These are phyloP conservation scores for Cryptosula pallasiana DNA, from an alignment of 2,888 invertebrate species.

Conservation along the genomic window DNA sequence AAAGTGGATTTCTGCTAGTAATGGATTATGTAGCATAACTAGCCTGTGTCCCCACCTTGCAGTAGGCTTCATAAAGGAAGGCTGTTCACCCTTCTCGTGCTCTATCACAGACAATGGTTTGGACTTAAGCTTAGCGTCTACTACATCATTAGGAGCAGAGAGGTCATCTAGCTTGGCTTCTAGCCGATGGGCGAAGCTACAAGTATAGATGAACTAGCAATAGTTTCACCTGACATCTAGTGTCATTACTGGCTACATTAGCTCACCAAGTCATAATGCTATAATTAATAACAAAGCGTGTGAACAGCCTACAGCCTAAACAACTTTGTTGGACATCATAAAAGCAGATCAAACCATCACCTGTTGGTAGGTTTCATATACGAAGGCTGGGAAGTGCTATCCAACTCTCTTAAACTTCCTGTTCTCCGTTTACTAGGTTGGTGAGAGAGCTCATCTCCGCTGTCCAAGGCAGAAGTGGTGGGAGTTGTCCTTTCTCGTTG, in stretches of 20 bases:
- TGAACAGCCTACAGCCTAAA: no score
- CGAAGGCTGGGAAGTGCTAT: background rate
- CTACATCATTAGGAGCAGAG: background rate
- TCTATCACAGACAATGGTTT: background rate
- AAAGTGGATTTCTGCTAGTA: no score
- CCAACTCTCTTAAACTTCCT: background rate
- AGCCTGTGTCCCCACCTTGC: background rate
- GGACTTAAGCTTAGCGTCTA: background rate
- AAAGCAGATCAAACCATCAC: no score
- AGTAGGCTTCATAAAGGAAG: constrained; percentile 5
- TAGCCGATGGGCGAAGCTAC: constrained; percentile 15
- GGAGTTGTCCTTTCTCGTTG: background rate
- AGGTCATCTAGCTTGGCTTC: constrained; percentile 6
- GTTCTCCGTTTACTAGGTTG: background rate
- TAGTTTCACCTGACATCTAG: no score
- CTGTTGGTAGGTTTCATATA: constrained; percentile 17
- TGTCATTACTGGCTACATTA: background rate
- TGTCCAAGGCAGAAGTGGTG: background rate
- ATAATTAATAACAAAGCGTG: no score
- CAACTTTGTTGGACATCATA: no score
- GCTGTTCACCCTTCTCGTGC: background rate
- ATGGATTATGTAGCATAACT: no score
- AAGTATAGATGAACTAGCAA: no score
- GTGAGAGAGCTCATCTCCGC: background rate
- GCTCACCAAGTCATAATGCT: background rate